Base-by-base conservation (phyloP, 2,888 invertebrate genomes). In the Ichneumoninae sp. region DNA sequence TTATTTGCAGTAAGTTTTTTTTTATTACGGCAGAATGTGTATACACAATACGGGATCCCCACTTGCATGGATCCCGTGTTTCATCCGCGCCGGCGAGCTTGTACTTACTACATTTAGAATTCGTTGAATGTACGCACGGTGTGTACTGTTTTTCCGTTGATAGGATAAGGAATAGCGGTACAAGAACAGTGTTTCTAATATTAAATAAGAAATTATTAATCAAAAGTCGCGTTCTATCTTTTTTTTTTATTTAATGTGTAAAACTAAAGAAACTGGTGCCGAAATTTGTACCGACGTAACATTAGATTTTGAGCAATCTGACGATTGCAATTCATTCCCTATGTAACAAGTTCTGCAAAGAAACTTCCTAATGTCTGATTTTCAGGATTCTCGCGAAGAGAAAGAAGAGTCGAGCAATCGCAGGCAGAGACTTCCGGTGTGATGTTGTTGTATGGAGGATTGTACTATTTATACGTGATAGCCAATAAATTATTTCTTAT, bases 181-280 rank as follows among this genome's bases (percentile, higher is more conserved):
- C 54, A 57, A 60, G 13, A 30, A 13, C 68, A 40, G 50, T 19
- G 52, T 66, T 22, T 66, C 36, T 16, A 54, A 78, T 60, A 36
- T 36, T 16, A 47, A 47, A 65, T 81, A 71, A 78, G 74, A 80
- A 81, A 80, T 70, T 70, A 83, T 74, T 83, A 87, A 87, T 86
- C 83, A 87, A 87, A 87, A 86, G 75, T 70, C 77, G 71, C 65
- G 87, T 80, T 86, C 82, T 85, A 85, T 85, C 75, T 65, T 82
- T 75, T 66, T 76, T 80, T 13, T 44, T 60, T 83, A 68, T 50
- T 4, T 26, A 52, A 50, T 44, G 52, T 16, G 30, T 68, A 62
- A 36, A 36, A 66, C 50, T 69, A 30, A 33, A 60, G 68, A 86
- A 84, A 86, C 66, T 68, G 80, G 82, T 83, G 85, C 77, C 83